Base-by-base conservation (phyloP, 2,797 vertebrate genomes). In the Danio aesculapii region DNA sequence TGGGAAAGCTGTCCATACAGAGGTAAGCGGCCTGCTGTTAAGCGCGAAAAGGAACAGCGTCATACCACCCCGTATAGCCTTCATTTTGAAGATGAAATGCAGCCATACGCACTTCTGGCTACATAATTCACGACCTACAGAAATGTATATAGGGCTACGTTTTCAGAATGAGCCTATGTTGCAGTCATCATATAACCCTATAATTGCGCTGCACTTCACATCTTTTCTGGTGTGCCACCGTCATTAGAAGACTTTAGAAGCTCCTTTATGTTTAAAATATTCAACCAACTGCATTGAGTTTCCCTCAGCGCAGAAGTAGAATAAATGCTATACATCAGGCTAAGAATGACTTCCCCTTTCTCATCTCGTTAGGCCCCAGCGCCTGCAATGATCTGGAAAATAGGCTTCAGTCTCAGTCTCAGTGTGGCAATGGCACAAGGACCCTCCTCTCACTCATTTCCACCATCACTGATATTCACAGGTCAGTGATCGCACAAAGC, bases 331-430 rank as follows among this genome's bases (percentile, higher is more conserved):
- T 67, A 61, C 63, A 75, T 75, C 58, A 68, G 43, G 11, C 21
- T 71, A 62, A 46, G 50, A 84, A 86, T 83, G 83, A 71, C 64
- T 83, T 77, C 47, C 62, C 46, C 79, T 73, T 79, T 83, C 63
- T 66, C 75, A 71, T 80, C 84, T 86, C 61, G 78, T 84, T 87
- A 86, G 84, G 81, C 66, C 68, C 61, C 77, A 69, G 76, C 30
- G 55, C 78, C 81, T 46, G 84, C 84, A 87, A 87, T 86, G 86
- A 87, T 83, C 84, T 86, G 84, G 84, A 87, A 87, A 87, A 87
- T 86, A 82, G 83, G 83, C 77, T 79, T 73, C 81, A 66, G 79
- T 83, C 81, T 84, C 84, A 74, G 82, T 80, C 76, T 84, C 80
- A 77, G 71, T 57, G 81, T 81, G 63, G 84, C 82, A 83, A 86